These are phyloP conservation scores for Pseudorasbora parva DNA, from an alignment of 2,113 vertebrate species.

Conservation along the genomic window DNA sequence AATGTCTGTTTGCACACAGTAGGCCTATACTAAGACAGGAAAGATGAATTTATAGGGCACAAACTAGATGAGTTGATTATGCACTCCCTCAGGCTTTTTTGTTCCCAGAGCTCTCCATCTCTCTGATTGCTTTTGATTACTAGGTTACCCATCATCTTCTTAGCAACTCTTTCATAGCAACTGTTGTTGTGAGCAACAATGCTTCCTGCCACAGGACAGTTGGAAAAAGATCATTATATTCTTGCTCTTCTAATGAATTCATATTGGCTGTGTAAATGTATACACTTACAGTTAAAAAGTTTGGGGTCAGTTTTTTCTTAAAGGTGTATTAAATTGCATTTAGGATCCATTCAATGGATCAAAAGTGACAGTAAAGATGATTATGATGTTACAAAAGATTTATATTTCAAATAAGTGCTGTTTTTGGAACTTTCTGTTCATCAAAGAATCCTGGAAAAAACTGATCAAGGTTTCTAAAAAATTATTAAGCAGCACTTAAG, in stretches of 20 bases:
- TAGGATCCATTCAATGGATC: background rate
- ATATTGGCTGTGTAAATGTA: background rate
- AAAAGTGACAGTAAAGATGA: background rate
- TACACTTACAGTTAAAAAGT: background rate
- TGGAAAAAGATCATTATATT: constrained; percentile 39
- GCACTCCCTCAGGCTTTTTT: constrained; percentile 7
- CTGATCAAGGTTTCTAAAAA: background rate
- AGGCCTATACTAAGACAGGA: background rate
- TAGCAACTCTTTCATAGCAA: constrained; percentile 62
- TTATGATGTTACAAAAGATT: background rate
- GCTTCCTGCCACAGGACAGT: constrained; percentile 10
- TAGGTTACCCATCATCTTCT: constrained; percentile 47
- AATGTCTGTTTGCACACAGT: background rate
- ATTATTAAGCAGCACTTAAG: background rate
- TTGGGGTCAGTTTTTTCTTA: background rate
- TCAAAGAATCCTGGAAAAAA: background rate
- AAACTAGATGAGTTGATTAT: background rate
- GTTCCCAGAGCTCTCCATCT: constrained; percentile 5
- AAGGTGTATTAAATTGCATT: too few species aligned
- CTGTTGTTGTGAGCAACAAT: constrained; percentile 60
- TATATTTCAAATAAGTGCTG: background rate
- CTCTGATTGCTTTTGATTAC: constrained; percentile 15
- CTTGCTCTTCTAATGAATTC: constrained; percentile 11
- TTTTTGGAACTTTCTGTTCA: background rate
- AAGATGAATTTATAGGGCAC: background rate